Evolutionary conservation across 1,140 invertebrate genomes (phyloP).

Genomic region (Limonius californicus): DNA sequence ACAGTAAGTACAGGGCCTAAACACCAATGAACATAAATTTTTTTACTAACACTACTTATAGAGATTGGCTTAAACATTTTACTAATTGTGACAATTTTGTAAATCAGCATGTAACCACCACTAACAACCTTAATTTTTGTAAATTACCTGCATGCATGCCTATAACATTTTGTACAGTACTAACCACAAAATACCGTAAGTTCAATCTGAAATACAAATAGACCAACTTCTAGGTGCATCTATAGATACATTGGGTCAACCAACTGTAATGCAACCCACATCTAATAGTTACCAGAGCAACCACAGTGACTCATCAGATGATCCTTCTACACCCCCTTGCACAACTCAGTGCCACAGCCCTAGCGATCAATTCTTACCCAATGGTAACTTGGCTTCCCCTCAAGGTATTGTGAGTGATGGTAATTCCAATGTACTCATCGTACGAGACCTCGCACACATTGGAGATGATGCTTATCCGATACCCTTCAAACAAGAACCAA

Average conservation of each 20-base stretch:
- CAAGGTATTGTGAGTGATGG: slow-evolving; percentile 14
- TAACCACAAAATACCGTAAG: neutral
- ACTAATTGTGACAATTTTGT: too few relatives aligned
- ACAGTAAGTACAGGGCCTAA: slow-evolving; percentile 4
- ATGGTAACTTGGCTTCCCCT: slow-evolving; percentile 39
- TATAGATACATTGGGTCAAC: slow-evolving; percentile 35
- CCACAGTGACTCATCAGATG: slow-evolving; percentile 44
- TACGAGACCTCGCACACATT: slow-evolving; percentile 39
- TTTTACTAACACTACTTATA: too few relatives aligned
- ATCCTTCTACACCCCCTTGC: slow-evolving; percentile 47
- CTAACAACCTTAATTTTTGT: too few relatives aligned
- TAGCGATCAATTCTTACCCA: slow-evolving; percentile 45
- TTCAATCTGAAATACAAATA: neutral
- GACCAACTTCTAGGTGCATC: slow-evolving; percentile 40
- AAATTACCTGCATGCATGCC: too few relatives aligned
- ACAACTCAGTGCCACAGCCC: slow-evolving; percentile 47
- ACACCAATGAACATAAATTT: too few relatives aligned
- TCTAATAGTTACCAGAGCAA: slow-evolving; percentile 36
- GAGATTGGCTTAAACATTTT: too few relatives aligned
- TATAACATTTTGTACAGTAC: neutral
- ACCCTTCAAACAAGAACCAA: slow-evolving; percentile 49
- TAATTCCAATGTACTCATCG: slow-evolving; percentile 41
- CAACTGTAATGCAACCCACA: slow-evolving; percentile 26
- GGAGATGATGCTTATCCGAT: slow-evolving; percentile 42
- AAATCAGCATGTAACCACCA: too few relatives aligned